A percentile compares a stretch with the other conserved stretches of the same genome.
Evolutionary conservation across 2,113 vertebrate species (phyloP).

Genomic region (Odobenus rosmarus): DNA sequence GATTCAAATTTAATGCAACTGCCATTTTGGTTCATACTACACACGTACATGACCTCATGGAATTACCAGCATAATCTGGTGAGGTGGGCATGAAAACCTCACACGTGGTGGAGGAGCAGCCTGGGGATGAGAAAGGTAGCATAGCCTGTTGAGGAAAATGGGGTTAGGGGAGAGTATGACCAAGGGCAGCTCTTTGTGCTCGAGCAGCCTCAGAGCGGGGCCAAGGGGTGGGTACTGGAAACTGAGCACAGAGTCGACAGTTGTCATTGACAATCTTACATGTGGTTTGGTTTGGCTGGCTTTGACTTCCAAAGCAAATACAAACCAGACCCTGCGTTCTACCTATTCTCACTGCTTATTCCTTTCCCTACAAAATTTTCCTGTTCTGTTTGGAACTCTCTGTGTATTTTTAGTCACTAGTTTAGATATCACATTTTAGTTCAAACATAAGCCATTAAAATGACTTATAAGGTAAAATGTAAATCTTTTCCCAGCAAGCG

Average conservation of each 20-base stretch:
- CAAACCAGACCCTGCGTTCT: background rate
- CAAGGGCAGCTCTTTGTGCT: background rate
- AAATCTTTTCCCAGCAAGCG: conserved; percentile 24
- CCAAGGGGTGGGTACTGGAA: background rate
- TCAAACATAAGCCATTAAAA: conserved; percentile 6
- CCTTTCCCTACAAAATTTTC: background rate
- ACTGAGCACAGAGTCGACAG: background rate
- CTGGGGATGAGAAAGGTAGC: background rate
- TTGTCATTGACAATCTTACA: background rate
- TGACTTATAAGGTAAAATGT: conserved; percentile 37
- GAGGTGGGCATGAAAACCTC: background rate
- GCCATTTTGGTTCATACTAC: accelerated
- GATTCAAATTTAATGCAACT: background rate
- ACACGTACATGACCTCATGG: background rate
- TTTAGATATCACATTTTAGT: background rate
- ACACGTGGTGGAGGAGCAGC: accelerated
- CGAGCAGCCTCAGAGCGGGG: background rate
- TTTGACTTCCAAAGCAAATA: background rate
- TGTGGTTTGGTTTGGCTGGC: background rate
- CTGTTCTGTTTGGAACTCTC: background rate
- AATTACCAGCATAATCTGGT: accelerated
- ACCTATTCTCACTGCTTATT: background rate
- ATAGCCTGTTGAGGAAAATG: background rate
- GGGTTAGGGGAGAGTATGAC: too few relatives aligned
- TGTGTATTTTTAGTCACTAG: conserved; percentile 13